Base-by-base conservation (phyloP, 1,140 invertebrate genomes). In the Mycetomoellerius zeteki region DNA sequence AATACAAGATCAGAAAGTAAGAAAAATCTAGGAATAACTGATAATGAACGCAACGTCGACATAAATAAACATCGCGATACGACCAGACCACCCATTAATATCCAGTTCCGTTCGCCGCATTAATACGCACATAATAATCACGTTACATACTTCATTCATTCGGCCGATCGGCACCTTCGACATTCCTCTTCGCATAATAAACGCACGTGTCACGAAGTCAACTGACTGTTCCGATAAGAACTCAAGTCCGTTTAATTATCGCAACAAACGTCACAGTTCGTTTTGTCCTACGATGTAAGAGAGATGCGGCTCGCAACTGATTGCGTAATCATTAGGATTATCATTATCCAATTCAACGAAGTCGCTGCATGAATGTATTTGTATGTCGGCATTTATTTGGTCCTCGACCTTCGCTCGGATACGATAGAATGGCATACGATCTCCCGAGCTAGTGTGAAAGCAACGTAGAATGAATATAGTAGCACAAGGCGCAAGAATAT, bases 311-410 rank as follows among this genome's bases (percentile, higher is more conserved):
- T 65, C 33, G 52, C 21, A 64, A 24, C n/a, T 47, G 78, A 1
- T 89, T 60, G 56, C 67, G 16, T 21, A 81, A 80, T 12, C 37
- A 54, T 87, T 72, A 85, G 54, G n/a, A 71, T 89, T 64, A 76
- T 80, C 81, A 50, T 67, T 72, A 78, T 30, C 69, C 56, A 14
- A 50, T 56, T 27, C 80, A 27, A 24, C 43, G n/a, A 37, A 27
- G 54, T 76, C 62, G 27, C 64, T 14, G 33, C 19, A 19, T 14
- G 64, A 84, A 50, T 43, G 65, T 72, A 72, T 52, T 50, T 60
- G 58, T n/a, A 21, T 50, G 24, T 27, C 37, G 56, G 24, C 21
- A 69, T 43, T 84, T 84, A 47, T 43, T 47, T 73, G 67, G 24
- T 84, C n/a, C 69, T 84, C 73, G 69, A 82, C 33, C 80, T 54